Base-by-base conservation (phyloP, 1,140 invertebrate genomes). In the Cydia splendana region DNA sequence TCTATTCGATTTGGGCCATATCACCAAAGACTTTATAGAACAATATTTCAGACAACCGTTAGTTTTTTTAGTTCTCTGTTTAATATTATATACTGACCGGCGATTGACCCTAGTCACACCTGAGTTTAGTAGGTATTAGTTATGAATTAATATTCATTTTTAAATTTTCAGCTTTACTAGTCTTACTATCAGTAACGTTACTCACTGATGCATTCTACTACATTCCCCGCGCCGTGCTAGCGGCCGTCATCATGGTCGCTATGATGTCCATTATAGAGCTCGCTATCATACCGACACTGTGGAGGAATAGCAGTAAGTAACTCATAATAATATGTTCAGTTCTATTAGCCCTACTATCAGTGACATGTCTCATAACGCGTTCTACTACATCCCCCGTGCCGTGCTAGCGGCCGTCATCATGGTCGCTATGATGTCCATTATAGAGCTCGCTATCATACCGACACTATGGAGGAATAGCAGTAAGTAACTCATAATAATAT, bases 261-360 rank as follows among this genome's bases (percentile, higher is more conserved):
- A 97, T 98, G 71, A 93, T 97, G n/a, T 97, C 97, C 79, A 97
- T 98, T 94, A 93, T 98, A 4, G 97, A 98, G 80, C 95, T 96
- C 77, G 94, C 96, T 73, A 95, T 97, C n/a, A 88, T 97, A 0
- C 93, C 94, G 79, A 95, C 95, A 0, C 95, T 98, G 89, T 98
- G 97, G 97, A 94, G 94, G 79, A 96, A 95, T 75, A 97, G 95
- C 91, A 96, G 96, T 96, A 90, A 93, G 94, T 93, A 67, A 42
- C 9, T 0, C 1, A 1, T 42, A 42, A 6, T 42, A 42, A 42
- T 42, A 42, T 42, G 38, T 10, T 42, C 9, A 42, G 38, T 42
- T 42, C 38, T 42, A 42, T 7, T 42, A 42, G 95, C 95, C 5
- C 86, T 97, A 13, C 87, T 96, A 4, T 94, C 96, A 0, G 88